A percentile compares a stretch with the other conserved stretches of the same genome.
phyloP scores from a whole-genome alignment of 2,113 vertebrate species.

The Melozone crissalis region DNA sequence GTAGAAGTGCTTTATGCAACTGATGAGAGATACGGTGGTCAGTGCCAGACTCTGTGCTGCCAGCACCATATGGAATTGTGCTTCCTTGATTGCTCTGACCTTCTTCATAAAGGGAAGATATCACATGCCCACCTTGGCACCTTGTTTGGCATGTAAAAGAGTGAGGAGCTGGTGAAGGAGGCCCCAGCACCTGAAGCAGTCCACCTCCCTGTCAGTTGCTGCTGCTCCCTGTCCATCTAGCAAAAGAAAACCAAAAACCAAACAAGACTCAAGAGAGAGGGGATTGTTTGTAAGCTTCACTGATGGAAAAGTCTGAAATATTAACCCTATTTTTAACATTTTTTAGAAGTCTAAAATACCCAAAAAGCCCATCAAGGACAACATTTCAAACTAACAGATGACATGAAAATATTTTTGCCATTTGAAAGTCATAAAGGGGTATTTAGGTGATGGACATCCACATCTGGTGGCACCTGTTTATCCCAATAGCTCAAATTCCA shows the following conservation, averaged over 20 bases:
- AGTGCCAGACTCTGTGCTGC: neutral
- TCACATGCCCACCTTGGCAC: neutral
- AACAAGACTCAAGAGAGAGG: neutral
- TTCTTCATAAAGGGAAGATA: neutral
- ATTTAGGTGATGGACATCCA: neutral
- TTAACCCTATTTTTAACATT: neutral
- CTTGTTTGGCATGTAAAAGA: neutral
- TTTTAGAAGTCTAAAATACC: neutral
- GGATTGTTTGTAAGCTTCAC: neutral
- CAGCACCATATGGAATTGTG: rapidly evolving
- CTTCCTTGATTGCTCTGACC: neutral
- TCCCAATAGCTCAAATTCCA: neutral
- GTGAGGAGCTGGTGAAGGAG: neutral
- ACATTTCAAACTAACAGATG: neutral
- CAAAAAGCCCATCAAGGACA: neutral
- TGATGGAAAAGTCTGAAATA: neutral
- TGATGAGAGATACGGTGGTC: rapidly evolving
- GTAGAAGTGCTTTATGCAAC: neutral
- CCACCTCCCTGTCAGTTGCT: neutral
- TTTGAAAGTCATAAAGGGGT: neutral
- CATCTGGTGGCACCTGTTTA: neutral
- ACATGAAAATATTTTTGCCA: neutral
- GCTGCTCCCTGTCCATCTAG: neutral
- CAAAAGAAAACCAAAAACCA: neutral
- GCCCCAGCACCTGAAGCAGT: neutral